These are phyloP conservation scores for Candidula unifasciata DNA, from an alignment of 2,888 invertebrate genomes.

Conservation along the genomic window DNA sequence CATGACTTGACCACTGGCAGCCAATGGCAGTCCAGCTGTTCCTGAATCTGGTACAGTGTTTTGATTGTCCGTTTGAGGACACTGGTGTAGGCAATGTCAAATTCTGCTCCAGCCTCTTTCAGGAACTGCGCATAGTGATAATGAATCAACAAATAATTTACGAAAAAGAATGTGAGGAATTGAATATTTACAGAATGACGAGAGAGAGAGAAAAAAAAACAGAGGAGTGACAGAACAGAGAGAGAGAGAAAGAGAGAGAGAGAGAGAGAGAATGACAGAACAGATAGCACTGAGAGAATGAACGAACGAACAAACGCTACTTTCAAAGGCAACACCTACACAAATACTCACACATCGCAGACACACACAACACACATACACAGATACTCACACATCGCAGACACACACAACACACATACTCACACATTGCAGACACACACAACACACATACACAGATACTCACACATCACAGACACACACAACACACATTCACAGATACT, in stretches of 20 bases:
- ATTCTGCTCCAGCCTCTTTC: conserved; percentile 75
- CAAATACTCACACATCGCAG: too few species aligned
- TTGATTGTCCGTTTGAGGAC: conserved; percentile 78
- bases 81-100: conserved; percentile 78
- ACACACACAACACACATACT: too few species aligned
- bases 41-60: conserved; percentile 76
- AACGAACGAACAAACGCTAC: too few species aligned
- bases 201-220: neutral
- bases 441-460: too few species aligned
- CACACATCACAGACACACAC: too few species aligned
- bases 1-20: conserved; percentile 77
- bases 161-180: neutral
- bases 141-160: neutral
- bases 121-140: conserved; percentile 68
- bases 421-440: too few species aligned
- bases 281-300: too few species aligned
- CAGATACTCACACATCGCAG: too few species aligned
- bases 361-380: too few species aligned
- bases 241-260: neutral
- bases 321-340: too few species aligned
- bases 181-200: neutral
- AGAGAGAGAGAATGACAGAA: neutral
- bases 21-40: conserved; percentile 77
- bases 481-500: too few species aligned
- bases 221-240: neutral